These are phyloP conservation scores for Ploceus nigricollis DNA, from an alignment of 2,113 vertebrate species.

Conservation along the genomic window DNA sequence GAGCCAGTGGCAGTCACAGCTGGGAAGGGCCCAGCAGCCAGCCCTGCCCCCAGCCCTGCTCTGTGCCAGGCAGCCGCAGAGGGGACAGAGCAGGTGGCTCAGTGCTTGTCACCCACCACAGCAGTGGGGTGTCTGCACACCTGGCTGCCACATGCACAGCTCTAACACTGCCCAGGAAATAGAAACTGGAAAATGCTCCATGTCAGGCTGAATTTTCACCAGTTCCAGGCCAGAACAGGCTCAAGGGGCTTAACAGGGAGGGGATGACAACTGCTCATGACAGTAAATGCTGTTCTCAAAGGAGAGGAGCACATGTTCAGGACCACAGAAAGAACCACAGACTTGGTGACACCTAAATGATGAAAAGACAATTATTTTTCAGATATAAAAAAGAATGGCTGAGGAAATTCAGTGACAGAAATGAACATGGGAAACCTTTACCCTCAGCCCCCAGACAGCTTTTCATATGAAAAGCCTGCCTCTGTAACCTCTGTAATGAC, in stretches of 20 bases:
- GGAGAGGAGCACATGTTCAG: neutral
- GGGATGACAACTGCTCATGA: neutral
- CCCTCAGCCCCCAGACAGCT: neutral
- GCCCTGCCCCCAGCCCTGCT: neutral
- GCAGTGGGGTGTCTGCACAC: neutral
- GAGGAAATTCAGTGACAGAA: neutral
- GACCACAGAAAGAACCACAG: neutral
- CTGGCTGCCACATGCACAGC: neutral
- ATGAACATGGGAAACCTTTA: neutral
- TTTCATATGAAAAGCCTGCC: neutral
- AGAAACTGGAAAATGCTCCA: neutral
- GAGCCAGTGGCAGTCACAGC: neutral
- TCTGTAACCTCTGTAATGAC: neutral
- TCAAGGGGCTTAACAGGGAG: neutral
- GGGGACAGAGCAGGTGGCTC: neutral
- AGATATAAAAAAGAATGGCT: neutral
- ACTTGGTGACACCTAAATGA: neutral
- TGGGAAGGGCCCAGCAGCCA: neutral
- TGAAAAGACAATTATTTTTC: neutral
- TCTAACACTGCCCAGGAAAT: neutral
- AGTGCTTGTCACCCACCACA: neutral
- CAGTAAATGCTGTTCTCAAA: neutral
- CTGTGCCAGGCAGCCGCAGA: neutral
- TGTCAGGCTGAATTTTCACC: neutral
- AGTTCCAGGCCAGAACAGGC: neutral